Evolutionary conservation across 1,140 invertebrate species (phyloP).

Genomic region (Aphaenogaster floridana): DNA sequence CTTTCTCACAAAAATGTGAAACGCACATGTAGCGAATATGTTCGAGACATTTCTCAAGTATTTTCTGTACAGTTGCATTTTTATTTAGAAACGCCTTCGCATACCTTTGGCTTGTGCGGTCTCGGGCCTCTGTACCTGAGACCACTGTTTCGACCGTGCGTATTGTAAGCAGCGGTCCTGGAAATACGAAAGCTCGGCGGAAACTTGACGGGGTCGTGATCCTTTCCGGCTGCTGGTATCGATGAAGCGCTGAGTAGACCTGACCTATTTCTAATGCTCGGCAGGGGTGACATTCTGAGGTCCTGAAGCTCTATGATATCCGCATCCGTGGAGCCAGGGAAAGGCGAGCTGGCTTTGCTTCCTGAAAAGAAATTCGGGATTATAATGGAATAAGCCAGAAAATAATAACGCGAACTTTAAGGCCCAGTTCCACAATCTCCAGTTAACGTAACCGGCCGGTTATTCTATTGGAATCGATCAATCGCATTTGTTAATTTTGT

Average conservation of each 20-base stretch:
- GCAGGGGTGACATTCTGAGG: constrained; percentile 93
- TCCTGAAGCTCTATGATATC: constrained; percentile 92
- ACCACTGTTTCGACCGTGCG: constrained; percentile 86
- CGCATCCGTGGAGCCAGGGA: constrained; percentile 83
- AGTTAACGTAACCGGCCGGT: too few species aligned
- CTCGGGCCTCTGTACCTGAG: constrained; percentile 88
- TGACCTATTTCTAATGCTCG: constrained; percentile 90
- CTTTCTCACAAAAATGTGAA: not conserved
- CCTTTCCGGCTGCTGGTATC: constrained; percentile 70
- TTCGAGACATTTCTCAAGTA: not conserved
- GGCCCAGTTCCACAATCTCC: too few species aligned
- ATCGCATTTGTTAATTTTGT: too few species aligned
- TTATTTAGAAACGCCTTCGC: not conserved
- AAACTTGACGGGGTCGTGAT: constrained; percentile 90
- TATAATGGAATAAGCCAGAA: not conserved
- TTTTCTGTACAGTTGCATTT: not conserved
- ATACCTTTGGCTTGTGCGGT: constrained; percentile 86
- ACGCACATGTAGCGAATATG: not conserved
- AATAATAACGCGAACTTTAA: not conserved
- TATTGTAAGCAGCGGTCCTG: constrained; percentile 87
- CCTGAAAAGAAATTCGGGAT: constrained; percentile 72
- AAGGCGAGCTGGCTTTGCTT: constrained; percentile 84
- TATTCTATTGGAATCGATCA: too few species aligned
- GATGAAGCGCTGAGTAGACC: constrained; percentile 74
- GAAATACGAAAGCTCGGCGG: constrained; percentile 94